Evolutionary conservation across 2,888 invertebrate genomes (phyloP), one percentile per base, ranked within the genome.

Genomic region (Branchellion lobata): DNA sequence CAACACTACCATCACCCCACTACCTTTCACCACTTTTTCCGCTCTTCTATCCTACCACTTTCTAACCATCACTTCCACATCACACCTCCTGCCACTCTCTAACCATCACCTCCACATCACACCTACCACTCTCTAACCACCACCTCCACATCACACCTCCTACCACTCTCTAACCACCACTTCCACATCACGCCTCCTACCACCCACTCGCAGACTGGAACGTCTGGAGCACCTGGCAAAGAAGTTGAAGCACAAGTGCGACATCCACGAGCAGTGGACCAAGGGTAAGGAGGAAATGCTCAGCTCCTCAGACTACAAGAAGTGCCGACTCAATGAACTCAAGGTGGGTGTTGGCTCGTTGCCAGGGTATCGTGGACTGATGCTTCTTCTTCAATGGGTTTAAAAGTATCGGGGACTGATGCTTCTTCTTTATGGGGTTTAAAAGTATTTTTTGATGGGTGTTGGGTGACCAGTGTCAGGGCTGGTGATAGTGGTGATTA

Each of bases 201-300:
- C 61, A 57, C 61, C 61, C 21, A 57, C 24, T 3, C n/a, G 21
- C 5, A 90, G 90, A 85, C 91, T 99, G 85, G 98, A 99, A 89
- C 84, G 87, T n/a, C 91, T 99, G 86, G 99, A 99, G 87, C 98
- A 99, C 90, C 91, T 99, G 88, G 98, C 97, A 74, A 97, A 99
- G 91, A 99, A 99, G 90, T 99, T 99, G 92, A 96, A 96, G 90
- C 96, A 98, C 90, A 98, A 99, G 90, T 95, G 96, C 83, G 96
- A 98, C 90, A 96, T 97, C 86, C 98, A 99, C 88, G 98, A 99
- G 88, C 96, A 97, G 88, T 99, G 99, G 99, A 95, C 97, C 80
- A 92, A 93, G 84, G 98, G 97, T 86, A 99, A 99, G 88, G 98
- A 98, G 87, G 97, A 97, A 87, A 96, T 97, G 95, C 91, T 99